These are phyloP conservation scores for Trididemnum miniatum DNA, from an alignment of 23 tunicate species.

Conservation along the genomic window DNA sequence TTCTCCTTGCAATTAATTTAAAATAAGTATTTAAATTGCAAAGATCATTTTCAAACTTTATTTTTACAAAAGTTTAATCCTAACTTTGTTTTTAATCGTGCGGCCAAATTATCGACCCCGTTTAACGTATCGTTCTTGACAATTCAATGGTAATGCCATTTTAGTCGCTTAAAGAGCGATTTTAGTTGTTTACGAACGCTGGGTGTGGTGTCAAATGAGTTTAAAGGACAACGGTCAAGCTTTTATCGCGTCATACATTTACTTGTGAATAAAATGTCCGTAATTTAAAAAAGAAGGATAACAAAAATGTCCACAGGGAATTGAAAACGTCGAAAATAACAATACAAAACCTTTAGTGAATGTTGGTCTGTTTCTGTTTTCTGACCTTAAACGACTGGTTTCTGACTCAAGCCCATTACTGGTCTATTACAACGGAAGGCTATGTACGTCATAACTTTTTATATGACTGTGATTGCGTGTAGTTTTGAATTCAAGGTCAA, in stretches of 20 bases:
- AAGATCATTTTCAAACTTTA: too few species aligned
- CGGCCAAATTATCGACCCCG: too few species aligned
- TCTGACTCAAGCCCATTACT: neutral
- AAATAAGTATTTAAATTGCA: too few species aligned
- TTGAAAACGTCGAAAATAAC: conserved; percentile 1
- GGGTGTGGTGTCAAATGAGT: neutral
- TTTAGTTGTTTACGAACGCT: neutral
- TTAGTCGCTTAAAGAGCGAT: neutral
- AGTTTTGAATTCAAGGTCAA: too few species aligned
- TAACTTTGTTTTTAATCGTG: too few species aligned
- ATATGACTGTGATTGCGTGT: too few species aligned
- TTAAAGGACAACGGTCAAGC: conserved; percentile 16
- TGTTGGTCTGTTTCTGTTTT: neutral
- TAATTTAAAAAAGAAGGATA: neutral
- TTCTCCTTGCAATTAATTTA: too few species aligned
- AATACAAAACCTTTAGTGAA: neutral
- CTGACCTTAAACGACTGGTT: neutral
- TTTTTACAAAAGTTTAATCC: too few species aligned
- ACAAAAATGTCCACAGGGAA: neutral
- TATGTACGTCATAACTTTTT: too few species aligned
- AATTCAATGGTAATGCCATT: too few species aligned
- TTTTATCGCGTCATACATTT: conserved; percentile 1
- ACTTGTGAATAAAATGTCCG: neutral
- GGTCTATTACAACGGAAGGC: too few species aligned
- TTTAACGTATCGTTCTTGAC: too few species aligned